These are phyloP conservation scores for Styela clava DNA, from an alignment of 23 tunicate species.

Conservation along the genomic window DNA sequence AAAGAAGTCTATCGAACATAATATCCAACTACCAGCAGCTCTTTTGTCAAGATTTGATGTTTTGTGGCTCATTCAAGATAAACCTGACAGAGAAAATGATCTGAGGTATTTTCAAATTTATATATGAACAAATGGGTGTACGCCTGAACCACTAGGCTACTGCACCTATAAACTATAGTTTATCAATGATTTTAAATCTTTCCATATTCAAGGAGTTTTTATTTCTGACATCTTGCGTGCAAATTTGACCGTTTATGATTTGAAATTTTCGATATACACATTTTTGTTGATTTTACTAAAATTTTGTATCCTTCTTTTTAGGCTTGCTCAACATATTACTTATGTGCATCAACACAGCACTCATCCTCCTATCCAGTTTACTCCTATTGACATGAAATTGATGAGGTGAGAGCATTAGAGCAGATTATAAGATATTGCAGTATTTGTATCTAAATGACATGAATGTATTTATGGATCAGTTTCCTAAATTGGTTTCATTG, in stretches of 20 bases:
- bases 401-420: constrained; percentile 85
- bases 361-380: constrained; percentile 92
- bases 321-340: constrained; percentile 97
- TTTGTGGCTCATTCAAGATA: constrained; percentile 98
- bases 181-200: no score
- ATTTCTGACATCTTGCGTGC: no score
- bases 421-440: no score
- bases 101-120: constrained; percentile 46
- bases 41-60: constrained; percentile 96
- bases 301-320: no score
- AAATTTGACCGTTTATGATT: no score
- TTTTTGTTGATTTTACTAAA: no score
- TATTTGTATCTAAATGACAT: no score
- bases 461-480: no score
- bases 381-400: constrained; percentile 77
- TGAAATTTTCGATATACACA: no score
- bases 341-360: constrained; percentile 94
- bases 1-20: constrained; percentile 93
- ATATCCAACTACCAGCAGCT: constrained; percentile 98
- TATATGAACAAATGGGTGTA: background rate
- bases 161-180: background rate
- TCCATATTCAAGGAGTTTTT: no score
- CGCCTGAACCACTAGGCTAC: no score
- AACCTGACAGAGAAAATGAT: constrained; percentile 94
- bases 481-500: no score